Base-by-base conservation (phyloP, 2,797 vertebrate genomes). In the Apodemus agrarius region DNA sequence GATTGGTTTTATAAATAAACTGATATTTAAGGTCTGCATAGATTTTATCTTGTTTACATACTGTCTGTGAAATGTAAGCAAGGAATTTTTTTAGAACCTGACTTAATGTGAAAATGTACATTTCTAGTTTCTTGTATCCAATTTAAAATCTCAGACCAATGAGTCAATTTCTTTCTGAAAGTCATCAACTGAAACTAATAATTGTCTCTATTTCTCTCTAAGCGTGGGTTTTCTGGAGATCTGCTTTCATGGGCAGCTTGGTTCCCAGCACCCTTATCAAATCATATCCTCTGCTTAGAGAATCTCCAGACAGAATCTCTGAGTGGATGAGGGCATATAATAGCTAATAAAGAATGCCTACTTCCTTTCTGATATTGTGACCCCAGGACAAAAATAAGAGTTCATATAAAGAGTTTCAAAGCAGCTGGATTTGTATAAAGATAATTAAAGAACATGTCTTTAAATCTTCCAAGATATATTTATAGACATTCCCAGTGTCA, bases 351-450 rank as follows among this genome's bases (percentile, higher is more conserved):
- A 37, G 46, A 46, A 10, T 2, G 4, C 26, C 34, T 80, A 14
- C n/a, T 69, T 37, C 17, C 3, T 67, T 85, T 54, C 19, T 83
- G 34, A 94, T 92, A 3, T 37, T 40, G 84, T 61, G 75, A 80
- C 0, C 0, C 12, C 24, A 69, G 0, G 49, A 63, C 91, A 46
- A 93, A 63, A 67, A 43, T 82, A 89, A 93, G 17, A 81, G 78
- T 57, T 43, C 40, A 82, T 52, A 92, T 75, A 6, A 76, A 92
- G 94, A 81, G 43, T 52, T 80, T 19, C 83, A 96, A 95, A 90
- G 1, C 24, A 92, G 21, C 43, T 94, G 40, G 57, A 74, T 88
- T 97, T 88, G 85, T 74, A 89, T 57, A 43, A 79, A 90, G 90
- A 26, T 5, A 92, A 61, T 65, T 24, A 78, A 82, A 90, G 21